These are phyloP conservation scores for Dryobotodes eremita DNA, from an alignment of 2,888 invertebrate species.

Conservation along the genomic window DNA sequence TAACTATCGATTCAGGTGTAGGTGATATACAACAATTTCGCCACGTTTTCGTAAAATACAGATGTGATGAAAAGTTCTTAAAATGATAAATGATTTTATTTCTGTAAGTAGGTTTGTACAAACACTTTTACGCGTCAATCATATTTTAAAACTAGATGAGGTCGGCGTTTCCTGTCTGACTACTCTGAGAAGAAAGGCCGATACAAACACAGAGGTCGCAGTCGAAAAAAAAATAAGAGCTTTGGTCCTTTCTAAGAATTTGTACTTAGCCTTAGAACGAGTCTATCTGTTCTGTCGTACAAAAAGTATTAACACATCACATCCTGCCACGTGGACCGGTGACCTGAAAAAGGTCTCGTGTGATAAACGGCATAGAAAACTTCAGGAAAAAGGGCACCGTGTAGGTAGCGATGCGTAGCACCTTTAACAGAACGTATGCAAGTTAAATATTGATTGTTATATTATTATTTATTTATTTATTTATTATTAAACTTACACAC, in stretches of 20 bases:
- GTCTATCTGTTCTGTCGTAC: neutral
- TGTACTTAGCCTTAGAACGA: neutral
- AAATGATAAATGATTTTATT: no score
- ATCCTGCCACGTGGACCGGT: conserved; percentile 5
- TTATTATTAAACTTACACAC: no score
- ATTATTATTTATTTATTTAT: no score
- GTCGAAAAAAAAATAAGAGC: no score
- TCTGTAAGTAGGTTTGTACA: no score
- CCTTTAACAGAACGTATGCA: neutral
- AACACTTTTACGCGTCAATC: no score
- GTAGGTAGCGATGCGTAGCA: neutral
- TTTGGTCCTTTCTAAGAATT: no score
- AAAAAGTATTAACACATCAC: neutral
- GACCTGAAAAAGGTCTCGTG: conserved; percentile 14
- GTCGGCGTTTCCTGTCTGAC: no score
- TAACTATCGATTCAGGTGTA: neutral
- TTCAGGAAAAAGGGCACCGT: neutral
- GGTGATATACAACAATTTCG: neutral
- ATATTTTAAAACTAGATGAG: no score
- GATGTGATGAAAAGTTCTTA: neutral
- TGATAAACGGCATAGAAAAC: neutral
- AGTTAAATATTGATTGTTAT: neutral
- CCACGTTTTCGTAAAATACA: no score
- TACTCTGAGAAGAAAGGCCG: no score
- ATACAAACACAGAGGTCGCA: no score